Conservation (phyloP, 1,140 invertebrate genomes). For the Probaryconus sp. region DNA sequence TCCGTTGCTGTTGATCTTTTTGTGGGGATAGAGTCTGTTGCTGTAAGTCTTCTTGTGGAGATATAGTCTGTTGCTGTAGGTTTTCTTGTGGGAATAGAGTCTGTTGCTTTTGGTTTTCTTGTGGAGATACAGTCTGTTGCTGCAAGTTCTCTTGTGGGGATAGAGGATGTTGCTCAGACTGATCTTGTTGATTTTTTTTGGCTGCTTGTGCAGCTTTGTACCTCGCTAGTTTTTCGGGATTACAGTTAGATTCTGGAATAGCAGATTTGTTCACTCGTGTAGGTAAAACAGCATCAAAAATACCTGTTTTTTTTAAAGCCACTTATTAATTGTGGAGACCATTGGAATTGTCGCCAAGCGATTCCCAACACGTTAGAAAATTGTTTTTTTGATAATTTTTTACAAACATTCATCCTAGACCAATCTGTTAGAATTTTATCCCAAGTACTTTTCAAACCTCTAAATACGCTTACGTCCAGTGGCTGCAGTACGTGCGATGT, state of each 20-base stretch:
- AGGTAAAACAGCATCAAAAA: background rate
- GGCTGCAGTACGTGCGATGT: slow-evolving; percentile 1
- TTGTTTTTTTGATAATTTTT: slow-evolving; percentile 4
- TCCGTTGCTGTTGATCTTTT: too few species aligned
- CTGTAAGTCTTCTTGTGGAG: too few species aligned
- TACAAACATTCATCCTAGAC: slow-evolving; percentile 10
- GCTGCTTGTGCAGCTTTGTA: too few species aligned
- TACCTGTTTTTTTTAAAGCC: slow-evolving; percentile 13
- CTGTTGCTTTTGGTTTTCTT: too few species aligned
- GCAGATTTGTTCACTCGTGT: slow-evolving; percentile 1
- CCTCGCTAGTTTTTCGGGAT: slow-evolving; percentile 15
- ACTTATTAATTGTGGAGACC: background rate
- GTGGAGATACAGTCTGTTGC: too few species aligned
- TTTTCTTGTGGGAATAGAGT: too few species aligned
- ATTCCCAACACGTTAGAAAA: slow-evolving; percentile 17
- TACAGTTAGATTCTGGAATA: background rate
- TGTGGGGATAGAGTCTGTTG: too few species aligned
- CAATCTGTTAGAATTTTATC: background rate
- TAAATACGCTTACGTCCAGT: slow-evolving; percentile 7
- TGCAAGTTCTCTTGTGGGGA: too few species aligned
- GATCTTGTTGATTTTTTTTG: too few species aligned
- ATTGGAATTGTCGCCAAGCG: slow-evolving; percentile 2
- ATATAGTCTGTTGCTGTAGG: too few species aligned
- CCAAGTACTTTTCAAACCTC: slow-evolving; percentile 9
- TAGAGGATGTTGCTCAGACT: too few species aligned